A percentile compares a stretch with the other conserved stretches of the same genome.
These are phyloP conservation scores for Rhodophaea formosa DNA, from an alignment of 2,888 invertebrate genomes.

Conservation along the genomic window DNA sequence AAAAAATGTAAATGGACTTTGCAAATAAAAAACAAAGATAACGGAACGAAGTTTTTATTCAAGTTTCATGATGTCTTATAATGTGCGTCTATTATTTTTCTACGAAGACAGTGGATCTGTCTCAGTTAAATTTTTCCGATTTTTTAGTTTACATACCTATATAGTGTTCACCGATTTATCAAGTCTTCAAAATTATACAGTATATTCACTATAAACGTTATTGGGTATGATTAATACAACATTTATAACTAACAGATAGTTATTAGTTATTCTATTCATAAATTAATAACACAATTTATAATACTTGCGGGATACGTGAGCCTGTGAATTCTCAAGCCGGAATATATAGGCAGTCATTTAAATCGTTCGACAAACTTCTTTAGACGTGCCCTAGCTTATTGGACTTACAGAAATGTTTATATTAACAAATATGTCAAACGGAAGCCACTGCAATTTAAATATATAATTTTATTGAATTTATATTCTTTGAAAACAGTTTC, in stretches of 20 bases:
- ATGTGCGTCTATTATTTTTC: conserved; percentile 39
- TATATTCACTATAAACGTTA: conserved; percentile 23
- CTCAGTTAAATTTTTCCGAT: neutral
- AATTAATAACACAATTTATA: conserved; percentile 73
- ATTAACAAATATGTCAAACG: too few species aligned
- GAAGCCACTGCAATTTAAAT: too few species aligned
- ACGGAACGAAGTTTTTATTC: conserved; percentile 46
- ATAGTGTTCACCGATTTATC: conserved; percentile 7
- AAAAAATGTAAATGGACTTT: neutral
- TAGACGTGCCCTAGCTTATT: neutral
- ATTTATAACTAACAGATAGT: conserved; percentile 44
- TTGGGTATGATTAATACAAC: conserved; percentile 42
- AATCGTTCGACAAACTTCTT: neutral
- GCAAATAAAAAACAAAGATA: conserved; percentile 30
- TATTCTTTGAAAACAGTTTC: too few species aligned
- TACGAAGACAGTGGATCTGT: conserved; percentile 9
- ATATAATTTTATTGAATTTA: too few species aligned
- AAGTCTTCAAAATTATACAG: conserved; percentile 21
- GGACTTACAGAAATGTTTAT: too few species aligned
- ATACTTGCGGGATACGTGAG: conserved; percentile 61
- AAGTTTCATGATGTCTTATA: conserved; percentile 36
- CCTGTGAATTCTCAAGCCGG: conserved; percentile 21
- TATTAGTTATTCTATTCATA: conserved; percentile 63
- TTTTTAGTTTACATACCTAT: conserved; percentile 3
- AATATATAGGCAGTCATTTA: neutral